Evolutionary conservation across 2,888 invertebrate genomes (phyloP).

Genomic region (Sthenelais limicola): DNA sequence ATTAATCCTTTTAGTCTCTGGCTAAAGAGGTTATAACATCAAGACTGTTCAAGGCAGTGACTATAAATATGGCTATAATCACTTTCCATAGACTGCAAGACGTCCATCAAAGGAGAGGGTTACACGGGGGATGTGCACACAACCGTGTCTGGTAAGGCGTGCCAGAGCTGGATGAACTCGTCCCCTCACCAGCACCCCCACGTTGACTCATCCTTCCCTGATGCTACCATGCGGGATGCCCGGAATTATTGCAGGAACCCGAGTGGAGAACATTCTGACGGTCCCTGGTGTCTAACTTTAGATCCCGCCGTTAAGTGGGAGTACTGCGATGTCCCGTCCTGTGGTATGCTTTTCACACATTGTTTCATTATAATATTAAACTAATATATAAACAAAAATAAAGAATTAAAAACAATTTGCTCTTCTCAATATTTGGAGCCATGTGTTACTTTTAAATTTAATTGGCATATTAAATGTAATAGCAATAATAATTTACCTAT

Average conservation of each 20-base stretch:
- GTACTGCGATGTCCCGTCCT: slow-evolving; percentile 88
- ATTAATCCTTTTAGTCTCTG: too few relatives aligned
- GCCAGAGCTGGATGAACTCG: slow-evolving; percentile 35
- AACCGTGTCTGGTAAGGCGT: slow-evolving; percentile 8
- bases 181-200: slow-evolving; percentile 35
- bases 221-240: slow-evolving; percentile 78
- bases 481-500: too few relatives aligned
- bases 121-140: slow-evolving; percentile 17
- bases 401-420: too few relatives aligned
- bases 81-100: slow-evolving; percentile 31
- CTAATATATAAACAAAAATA: too few relatives aligned
- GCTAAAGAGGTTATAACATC: too few relatives aligned
- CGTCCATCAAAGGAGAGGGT: not conserved
- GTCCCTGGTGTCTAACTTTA: slow-evolving; percentile 94
- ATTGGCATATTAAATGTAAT: too few relatives aligned
- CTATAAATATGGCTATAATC: too few relatives aligned
- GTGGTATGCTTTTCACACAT: slow-evolving; percentile 74
- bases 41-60: too few relatives aligned
- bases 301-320: slow-evolving; percentile 88
- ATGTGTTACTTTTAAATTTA: too few relatives aligned
- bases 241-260: slow-evolving; percentile 94
- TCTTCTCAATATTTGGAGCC: too few relatives aligned
- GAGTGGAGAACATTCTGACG: slow-evolving; percentile 77
- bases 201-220: slow-evolving; percentile 22
- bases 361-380: too few relatives aligned